Conservation (phyloP, 1,140 invertebrate species). For the Brachionus angularis region DNA sequence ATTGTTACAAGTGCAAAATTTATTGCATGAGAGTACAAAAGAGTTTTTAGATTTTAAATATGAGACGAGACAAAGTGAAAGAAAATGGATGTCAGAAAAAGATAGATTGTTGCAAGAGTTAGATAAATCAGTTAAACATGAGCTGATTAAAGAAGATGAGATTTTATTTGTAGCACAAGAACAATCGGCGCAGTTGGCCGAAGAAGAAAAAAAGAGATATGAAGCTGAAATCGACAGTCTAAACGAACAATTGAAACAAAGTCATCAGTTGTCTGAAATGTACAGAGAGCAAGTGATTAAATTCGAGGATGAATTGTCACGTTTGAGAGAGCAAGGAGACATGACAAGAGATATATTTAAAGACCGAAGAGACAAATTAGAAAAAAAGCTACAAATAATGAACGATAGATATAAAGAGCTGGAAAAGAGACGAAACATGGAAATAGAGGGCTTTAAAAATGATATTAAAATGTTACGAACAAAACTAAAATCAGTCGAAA, state of each 20-base stretch:
- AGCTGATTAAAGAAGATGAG: constrained; percentile 22
- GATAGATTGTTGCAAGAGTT: constrained; percentile 50
- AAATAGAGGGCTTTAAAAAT: constrained; percentile 58
- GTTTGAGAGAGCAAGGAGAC: constrained; percentile 56
- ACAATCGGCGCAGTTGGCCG: not conserved
- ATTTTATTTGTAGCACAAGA: constrained; percentile 40
- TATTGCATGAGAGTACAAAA: constrained; percentile 57
- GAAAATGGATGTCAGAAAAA: constrained; percentile 58
- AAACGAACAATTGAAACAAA: constrained; percentile 53
- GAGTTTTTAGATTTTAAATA: constrained; percentile 56
- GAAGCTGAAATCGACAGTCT: constrained; percentile 48
- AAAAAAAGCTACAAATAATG: constrained; percentile 54
- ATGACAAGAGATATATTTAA: constrained; percentile 55
- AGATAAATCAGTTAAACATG: constrained; percentile 30
- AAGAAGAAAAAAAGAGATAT: constrained; percentile 38
- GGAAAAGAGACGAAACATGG: constrained; percentile 55
- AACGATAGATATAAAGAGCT: constrained; percentile 56
- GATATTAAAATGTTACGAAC: constrained; percentile 57
- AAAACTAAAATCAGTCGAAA: constrained; percentile 56
- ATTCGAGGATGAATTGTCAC: constrained; percentile 55
- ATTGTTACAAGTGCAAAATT: constrained; percentile 58
- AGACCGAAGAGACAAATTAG: constrained; percentile 56
- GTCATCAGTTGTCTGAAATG: constrained; percentile 56
- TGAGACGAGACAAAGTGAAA: constrained; percentile 52
- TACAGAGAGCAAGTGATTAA: constrained; percentile 58